A percentile compares a stretch with the other conserved stretches of the same genome.
phyloP scores from a whole-genome alignment of 2,797 vertebrate genomes.

The Lophotriccus pileatus region DNA sequence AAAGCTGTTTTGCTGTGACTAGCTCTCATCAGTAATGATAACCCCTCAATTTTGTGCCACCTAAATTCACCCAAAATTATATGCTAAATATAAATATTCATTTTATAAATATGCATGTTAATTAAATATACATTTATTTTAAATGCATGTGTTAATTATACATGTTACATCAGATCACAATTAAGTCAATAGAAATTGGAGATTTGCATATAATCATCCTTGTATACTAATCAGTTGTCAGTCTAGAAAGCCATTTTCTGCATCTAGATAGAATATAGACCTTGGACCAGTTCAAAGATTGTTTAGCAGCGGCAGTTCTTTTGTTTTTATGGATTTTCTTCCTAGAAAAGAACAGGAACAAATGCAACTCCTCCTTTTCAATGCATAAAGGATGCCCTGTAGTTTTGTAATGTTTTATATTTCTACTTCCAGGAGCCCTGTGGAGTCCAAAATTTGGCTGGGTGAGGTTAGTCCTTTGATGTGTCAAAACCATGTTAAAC shows the following conservation, averaged over 20 bases:
- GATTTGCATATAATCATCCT: constrained; percentile 86
- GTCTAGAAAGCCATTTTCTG: constrained; percentile 73
- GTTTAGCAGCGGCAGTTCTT: not conserved
- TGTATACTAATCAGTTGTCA: constrained; percentile 82
- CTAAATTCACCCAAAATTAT: constrained; percentile 73
- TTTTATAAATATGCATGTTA: constrained; percentile 85
- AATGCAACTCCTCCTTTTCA: not conserved
- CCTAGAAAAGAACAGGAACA: not conserved
- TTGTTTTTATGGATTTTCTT: not conserved
- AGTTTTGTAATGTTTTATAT: not conserved
- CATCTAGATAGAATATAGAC: constrained; percentile 21
- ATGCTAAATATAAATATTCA: constrained; percentile 83
- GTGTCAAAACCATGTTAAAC: not conserved
- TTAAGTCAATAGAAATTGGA: constrained; percentile 84
- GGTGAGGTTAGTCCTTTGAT: not conserved
- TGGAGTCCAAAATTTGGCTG: not conserved
- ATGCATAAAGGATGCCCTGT: not conserved
- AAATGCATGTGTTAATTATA: constrained; percentile 85
- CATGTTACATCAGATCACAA: constrained; percentile 83
- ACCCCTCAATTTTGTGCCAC: constrained; percentile 67
- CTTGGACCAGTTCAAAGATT: not conserved
- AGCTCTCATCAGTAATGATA: constrained; percentile 66
- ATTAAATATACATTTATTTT: constrained; percentile 87
- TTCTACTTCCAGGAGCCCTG: not conserved
- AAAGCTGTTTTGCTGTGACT: constrained; percentile 60